phyloP scores from a whole-genome alignment of 2,888 invertebrate genomes.

The Exephanes ischioxanthus region DNA sequence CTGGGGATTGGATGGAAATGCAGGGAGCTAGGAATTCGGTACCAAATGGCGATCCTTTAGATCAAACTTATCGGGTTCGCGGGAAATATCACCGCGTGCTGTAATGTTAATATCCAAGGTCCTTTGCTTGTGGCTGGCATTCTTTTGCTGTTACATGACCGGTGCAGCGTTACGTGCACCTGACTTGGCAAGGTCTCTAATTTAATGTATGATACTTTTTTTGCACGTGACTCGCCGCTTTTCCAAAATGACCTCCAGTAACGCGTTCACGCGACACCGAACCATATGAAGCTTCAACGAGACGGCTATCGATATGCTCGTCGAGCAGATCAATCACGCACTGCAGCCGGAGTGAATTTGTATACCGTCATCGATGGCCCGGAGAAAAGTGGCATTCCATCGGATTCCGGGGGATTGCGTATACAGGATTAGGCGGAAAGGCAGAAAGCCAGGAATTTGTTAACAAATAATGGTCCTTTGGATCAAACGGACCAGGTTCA shows the following conservation, averaged over 20 bases:
- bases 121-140: background rate
- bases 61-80: background rate
- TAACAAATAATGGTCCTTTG: background rate
- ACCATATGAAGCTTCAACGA: background rate
- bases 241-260: constrained; percentile 36
- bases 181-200: constrained; percentile 7
- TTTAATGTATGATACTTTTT: background rate
- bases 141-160: background rate
- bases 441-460: background rate
- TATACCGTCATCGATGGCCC: background rate
- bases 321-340: constrained; percentile 20
- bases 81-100: background rate
- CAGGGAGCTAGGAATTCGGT: background rate
- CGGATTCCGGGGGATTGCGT: background rate
- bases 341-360: background rate
- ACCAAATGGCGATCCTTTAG: background rate
- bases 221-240: constrained; percentile 28
- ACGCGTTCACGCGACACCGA: background rate
- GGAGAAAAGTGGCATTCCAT: background rate
- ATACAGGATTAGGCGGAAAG: background rate
- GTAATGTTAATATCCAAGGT: background rate
- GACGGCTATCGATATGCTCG: constrained; percentile 5
- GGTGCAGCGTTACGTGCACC: background rate
- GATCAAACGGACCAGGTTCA: background rate
- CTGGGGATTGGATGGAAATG: background rate